Percentiles rank a stretch among this genome's conserved stretches.
phyloP scores from a whole-genome alignment of 2,797 vertebrate genomes.

The Syndactyla subalaris region DNA sequence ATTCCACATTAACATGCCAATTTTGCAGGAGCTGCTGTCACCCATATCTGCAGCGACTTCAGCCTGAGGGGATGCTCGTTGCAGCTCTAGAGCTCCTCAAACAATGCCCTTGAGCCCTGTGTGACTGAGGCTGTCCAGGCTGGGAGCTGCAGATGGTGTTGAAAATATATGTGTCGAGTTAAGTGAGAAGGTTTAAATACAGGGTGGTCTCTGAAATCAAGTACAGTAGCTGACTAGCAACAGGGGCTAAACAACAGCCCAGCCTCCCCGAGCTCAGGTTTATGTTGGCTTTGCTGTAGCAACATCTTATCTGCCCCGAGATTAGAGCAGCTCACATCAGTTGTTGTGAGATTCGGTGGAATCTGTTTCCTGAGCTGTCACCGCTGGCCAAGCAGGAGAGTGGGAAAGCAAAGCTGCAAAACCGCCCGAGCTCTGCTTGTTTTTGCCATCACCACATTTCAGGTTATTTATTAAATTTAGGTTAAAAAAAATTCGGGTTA shows the following conservation, averaged over 20 bases:
- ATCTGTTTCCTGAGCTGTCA: slow-evolving; percentile 72
- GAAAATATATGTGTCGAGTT: slow-evolving; percentile 71
- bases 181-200: slow-evolving; percentile 54
- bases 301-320: slow-evolving; percentile 78
- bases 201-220: slow-evolving; percentile 53
- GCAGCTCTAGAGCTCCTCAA: neutral
- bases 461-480: neutral
- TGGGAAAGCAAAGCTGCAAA: neutral
- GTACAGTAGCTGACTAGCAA: slow-evolving; percentile 60
- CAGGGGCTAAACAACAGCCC: slow-evolving; percentile 37
- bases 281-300: slow-evolving; percentile 79
- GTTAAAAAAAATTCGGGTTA: neutral
- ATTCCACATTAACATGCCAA: no score
- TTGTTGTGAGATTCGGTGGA: slow-evolving; percentile 63
- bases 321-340: slow-evolving; percentile 66
- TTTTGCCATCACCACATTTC: neutral
- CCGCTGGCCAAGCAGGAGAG: neutral
- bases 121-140: slow-evolving; percentile 71
- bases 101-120: slow-evolving; percentile 17
- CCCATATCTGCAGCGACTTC: accelerated
- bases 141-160: slow-evolving; percentile 53
- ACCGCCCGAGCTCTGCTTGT: neutral
- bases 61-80: neutral
- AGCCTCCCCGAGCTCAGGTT: slow-evolving; percentile 55
- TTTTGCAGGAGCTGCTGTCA: neutral